Conservation (phyloP, 1,140 invertebrate species). For the Bombus pascuorum region DNA sequence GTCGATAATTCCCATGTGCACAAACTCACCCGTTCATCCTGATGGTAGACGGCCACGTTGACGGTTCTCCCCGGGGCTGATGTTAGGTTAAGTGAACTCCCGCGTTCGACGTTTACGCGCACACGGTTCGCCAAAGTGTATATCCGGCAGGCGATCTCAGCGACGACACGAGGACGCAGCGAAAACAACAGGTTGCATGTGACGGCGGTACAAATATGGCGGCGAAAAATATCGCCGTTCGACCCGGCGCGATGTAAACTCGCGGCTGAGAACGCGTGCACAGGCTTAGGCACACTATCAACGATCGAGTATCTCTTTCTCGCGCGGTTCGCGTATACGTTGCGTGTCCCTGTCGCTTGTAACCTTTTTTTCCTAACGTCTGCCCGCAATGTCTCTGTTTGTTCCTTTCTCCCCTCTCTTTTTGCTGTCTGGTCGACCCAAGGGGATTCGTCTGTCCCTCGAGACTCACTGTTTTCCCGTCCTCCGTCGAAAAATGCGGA, state of each 20-base stretch:
- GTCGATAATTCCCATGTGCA: constrained; percentile 61
- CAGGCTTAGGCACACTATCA: not conserved
- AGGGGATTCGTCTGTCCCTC: not conserved
- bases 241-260: constrained; percentile 7
- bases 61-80: constrained; percentile 35
- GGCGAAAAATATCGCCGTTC: constrained; percentile 28
- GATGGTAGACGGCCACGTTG: constrained; percentile 63
- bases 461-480: not conserved
- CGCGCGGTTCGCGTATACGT: not conserved
- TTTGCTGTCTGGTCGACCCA: not conserved
- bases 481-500: not conserved
- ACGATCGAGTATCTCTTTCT: constrained; percentile 3
- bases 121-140: constrained; percentile 29
- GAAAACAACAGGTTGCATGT: constrained; percentile 77
- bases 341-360: not conserved
- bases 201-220: constrained; percentile 64
- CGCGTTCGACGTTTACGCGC: constrained; percentile 39
- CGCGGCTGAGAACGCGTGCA: not conserved
- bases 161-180: constrained; percentile 62
- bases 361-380: not conserved
- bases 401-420: not conserved
- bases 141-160: constrained; percentile 47
- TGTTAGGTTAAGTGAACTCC: constrained; percentile 58
- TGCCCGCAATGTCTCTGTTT: not conserved
- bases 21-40: constrained; percentile 77